These are phyloP conservation scores for Eulithis prunata DNA, from an alignment of 2,888 invertebrate species.

Conservation along the genomic window DNA sequence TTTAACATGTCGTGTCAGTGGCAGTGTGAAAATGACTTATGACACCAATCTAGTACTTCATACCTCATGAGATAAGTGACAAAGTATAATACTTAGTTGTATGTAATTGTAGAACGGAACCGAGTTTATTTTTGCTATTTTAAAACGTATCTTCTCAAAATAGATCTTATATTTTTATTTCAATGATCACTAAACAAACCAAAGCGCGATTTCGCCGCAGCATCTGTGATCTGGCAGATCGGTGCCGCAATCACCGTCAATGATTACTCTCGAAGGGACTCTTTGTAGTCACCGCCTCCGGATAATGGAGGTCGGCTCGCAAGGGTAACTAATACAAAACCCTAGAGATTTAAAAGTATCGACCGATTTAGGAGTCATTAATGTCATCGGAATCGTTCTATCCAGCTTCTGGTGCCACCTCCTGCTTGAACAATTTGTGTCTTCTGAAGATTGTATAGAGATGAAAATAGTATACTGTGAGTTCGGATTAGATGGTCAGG, in stretches of 20 bases:
- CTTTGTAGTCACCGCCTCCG: slow-evolving; percentile 73
- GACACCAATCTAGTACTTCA: too few species aligned
- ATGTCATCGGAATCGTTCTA: slow-evolving; percentile 74
- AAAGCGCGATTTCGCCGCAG: slow-evolving; percentile 49
- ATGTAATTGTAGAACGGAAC: too few species aligned
- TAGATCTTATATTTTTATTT: slow-evolving; percentile 24
- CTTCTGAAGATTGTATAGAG: slow-evolving; percentile 48
- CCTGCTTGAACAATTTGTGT: slow-evolving; percentile 47
- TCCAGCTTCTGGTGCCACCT: slow-evolving; percentile 68
- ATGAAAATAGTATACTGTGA: slow-evolving; percentile 46
- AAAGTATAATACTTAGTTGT: too few species aligned
- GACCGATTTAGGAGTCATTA: slow-evolving; percentile 75
- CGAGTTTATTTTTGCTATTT: neutral
- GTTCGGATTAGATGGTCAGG: slow-evolving; percentile 50
- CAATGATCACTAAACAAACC: slow-evolving; percentile 51
- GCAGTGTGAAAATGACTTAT: too few species aligned
- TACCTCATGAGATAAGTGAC: too few species aligned
- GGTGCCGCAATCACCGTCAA: slow-evolving; percentile 64
- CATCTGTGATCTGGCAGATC: slow-evolving; percentile 48
- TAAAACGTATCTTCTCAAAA: slow-evolving; percentile 15
- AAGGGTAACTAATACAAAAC: slow-evolving; percentile 67
- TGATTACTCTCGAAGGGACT: slow-evolving; percentile 65
- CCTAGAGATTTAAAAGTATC: slow-evolving; percentile 67
- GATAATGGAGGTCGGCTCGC: slow-evolving; percentile 61
- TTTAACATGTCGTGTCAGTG: too few species aligned